Base-by-base conservation (phyloP, 2,113 vertebrate species). In the Laticauda laticaudata region DNA sequence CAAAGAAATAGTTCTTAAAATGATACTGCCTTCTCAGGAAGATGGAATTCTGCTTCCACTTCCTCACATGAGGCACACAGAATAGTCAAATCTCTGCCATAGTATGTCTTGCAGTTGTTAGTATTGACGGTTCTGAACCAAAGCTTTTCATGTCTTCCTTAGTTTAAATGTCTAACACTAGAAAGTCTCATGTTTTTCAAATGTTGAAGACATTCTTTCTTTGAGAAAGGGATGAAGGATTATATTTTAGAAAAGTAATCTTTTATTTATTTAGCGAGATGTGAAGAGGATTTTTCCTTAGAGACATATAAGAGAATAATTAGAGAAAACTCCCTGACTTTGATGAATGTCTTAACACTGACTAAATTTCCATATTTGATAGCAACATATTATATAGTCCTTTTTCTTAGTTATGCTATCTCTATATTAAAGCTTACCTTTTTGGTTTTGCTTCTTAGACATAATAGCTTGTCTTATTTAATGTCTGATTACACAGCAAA, bases 391-490 rank as follows among this genome's bases (percentile, higher is more conserved):
- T 39, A 87, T 18, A 51, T 75, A 90, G 14, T 34, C n/a, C 2
- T 29, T 7, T 6, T 92, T 90, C 34, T 87, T 51, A 23, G 86
- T 86, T 86, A 69, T 91, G 89, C 20, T 15, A 18, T 9, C 23
- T 87, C 18, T 26, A 1, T 5, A 5, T 3, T 64, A 48, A 93
- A 43, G 89, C 97, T 97, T 97, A 98, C 97, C 97, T 94, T 96
- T 98, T 4, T 96, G 95, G 21, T 86, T 97, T 94, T 98, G 97
- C 95, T 97, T 98, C 95, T 96, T 97, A 91, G 97, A 97, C 97
- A 98, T 98, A 93, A 94, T 56, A 5, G 93, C 0, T 92, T 20
- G 81, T 90, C 94, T 87, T 87, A 92, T 55, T 94, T 59, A 24
- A 93, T 0, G 86, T 61, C 11, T 90, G 26, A 54, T 86, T 93